A percentile compares a stretch with the other conserved stretches of the same genome.
phyloP scores from a whole-genome alignment of 2,797 vertebrate species.

The Odontamblyopus rebecca region DNA sequence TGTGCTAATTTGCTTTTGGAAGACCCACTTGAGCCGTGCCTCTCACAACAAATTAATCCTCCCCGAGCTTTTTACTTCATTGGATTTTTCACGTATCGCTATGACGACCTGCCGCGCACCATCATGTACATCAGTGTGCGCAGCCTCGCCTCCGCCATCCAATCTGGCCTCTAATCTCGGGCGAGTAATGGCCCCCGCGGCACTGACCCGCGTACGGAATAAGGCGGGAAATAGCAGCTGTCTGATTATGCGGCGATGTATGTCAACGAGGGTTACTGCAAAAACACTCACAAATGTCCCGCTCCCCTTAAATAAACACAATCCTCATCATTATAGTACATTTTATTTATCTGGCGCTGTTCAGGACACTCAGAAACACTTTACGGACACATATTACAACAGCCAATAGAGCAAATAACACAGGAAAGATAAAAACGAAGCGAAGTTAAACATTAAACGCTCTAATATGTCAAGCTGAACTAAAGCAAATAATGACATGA shows the following conservation, averaged over 20 bases:
- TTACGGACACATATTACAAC: too few relatives aligned
- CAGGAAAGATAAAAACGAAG: too few relatives aligned
- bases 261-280: conserved; percentile 63
- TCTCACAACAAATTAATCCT: conserved; percentile 70
- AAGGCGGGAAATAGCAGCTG: conserved; percentile 57
- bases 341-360: too few relatives aligned
- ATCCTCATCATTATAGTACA: too few relatives aligned
- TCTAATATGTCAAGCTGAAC: too few relatives aligned
- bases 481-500: too few relatives aligned
- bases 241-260: conserved; percentile 75
- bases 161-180: conserved; percentile 69
- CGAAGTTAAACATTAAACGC: too few relatives aligned
- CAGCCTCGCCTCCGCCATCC: conserved; percentile 42
- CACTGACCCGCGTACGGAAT: conserved; percentile 67
- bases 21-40: conserved; percentile 75
- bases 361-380: too few relatives aligned
- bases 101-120: conserved; percentile 40
- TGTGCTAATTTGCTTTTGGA: conserved; percentile 87
- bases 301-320: too few relatives aligned
- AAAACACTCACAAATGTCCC: not conserved
- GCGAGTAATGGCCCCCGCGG: conserved; percentile 48
- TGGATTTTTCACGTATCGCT: conserved; percentile 63
- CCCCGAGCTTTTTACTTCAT: conserved; percentile 60
- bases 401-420: too few relatives aligned
- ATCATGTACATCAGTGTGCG: conserved; percentile 1